Evolutionary conservation across 2,797 vertebrate species (phyloP), one percentile per base, ranked within the genome.

Genomic region (Hippoglossus hippoglossus): DNA sequence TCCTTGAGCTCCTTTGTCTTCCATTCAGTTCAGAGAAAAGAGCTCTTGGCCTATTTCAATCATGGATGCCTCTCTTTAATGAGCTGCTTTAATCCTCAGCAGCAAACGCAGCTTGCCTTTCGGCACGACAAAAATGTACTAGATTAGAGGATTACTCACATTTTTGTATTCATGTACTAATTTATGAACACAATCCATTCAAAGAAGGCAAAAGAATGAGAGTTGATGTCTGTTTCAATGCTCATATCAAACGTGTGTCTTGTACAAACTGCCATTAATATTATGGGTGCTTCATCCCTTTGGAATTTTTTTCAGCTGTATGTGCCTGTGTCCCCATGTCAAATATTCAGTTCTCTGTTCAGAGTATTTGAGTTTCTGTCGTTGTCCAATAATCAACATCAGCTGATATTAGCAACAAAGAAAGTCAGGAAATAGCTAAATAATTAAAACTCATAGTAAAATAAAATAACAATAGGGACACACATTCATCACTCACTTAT

Each of bases 11-110:
- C 79, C 86, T 95, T 95, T 94, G 94, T 94, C 93, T 94, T 91
- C 82, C 67, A 58, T 88, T 92, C 67, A 81, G 80, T 91, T 89
- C 83, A 85, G 81, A 93, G 87, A 90, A 86, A 86, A 91, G 88
- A 87, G 91, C 92, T 93, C 89, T 87, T 77, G 84, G 91, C 91
- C 89, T 89, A 81, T 94, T 95, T 95, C 92, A 93, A 94, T 94
- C 93, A 92, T 83, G 93, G 89, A 88, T 88, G 84, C 85, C 82
- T 86, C 71, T 64, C 71, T 94, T 93, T 94, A 94, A 94, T 93
- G 94, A 94, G 93, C 88, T 88, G 81, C 88, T 87, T 88, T 94
- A 94, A 94, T 94, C 94, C 92, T 79, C 67, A 73, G 81, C 87
- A 73, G 88, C 58, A 50, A 85, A 88, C 70, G 64, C 63, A 58